Conservation (phyloP, 2,797 vertebrate genomes). For the Phrynocephalus forsythii region DNA sequence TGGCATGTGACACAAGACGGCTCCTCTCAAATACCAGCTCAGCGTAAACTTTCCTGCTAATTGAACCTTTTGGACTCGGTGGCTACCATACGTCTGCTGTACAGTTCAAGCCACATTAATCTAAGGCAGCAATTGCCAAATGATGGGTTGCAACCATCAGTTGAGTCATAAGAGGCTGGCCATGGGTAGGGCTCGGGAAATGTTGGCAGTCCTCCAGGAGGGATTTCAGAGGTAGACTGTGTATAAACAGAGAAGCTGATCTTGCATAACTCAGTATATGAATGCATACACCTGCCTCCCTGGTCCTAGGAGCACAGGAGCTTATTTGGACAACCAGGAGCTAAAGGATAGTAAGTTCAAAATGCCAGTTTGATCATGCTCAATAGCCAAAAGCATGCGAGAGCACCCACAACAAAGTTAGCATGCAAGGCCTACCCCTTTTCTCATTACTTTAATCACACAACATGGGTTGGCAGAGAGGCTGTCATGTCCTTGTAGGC, state of each 20-base stretch:
- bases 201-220: conserved; percentile 2
- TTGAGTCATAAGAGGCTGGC: conserved; percentile 22
- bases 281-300: neutral
- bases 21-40: conserved; percentile 39
- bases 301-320: neutral
- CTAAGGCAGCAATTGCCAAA: conserved; percentile 41
- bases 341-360: too few species aligned
- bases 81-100: conserved; percentile 1
- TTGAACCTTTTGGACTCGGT: conserved; percentile 38
- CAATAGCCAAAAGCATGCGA: too few species aligned
- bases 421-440: neutral
- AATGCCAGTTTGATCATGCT: too few species aligned
- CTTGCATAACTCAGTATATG: neutral
- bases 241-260: neutral
- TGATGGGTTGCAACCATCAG: conserved; percentile 29
- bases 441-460: too few species aligned
- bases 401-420: neutral
- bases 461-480: too few species aligned
- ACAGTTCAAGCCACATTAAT: conserved; percentile 37
- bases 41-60: conserved; percentile 42
- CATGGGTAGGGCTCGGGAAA: neutral
- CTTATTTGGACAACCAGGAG: neutral
- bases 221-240: conserved; percentile 5
- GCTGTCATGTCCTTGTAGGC: too few species aligned
- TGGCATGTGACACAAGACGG: conserved; percentile 27